Evolutionary conservation across 2,888 invertebrate genomes (phyloP), one percentile per base, ranked within the genome.

Genomic region (Crossocerus cetratus): DNA sequence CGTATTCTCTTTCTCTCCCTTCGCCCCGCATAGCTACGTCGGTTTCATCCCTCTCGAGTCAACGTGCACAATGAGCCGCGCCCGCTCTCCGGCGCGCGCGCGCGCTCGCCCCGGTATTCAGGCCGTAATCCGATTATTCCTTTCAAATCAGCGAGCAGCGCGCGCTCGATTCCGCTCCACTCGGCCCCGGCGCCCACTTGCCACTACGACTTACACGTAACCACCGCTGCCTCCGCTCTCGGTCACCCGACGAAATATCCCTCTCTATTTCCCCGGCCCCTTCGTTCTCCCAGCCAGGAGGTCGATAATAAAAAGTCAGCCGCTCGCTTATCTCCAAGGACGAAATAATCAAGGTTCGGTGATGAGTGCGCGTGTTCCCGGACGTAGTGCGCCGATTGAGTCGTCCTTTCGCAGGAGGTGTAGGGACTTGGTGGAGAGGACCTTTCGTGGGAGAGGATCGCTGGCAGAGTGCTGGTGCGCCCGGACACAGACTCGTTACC

Each of bases 111-210:
- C 45, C 61, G 32, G 72, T 70, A 78, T 75, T 75, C 80, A 81
- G 69, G 74, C 32, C 57, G 58, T 84, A 84, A 84, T 84, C 83
- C 83, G 83, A 84, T 84, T 83, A 84, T 81, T 81, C 81, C 77
- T 77, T 76, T 74, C 78, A 79, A 85, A 78, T 82, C 77, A 83
- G 77, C 84, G 81, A 74, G 64, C 76, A 76, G 59, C 58, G 69
- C 68, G 59, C 66, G 58, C 45, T 58, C 60, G 72, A 62, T 66
- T 68, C 69, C 54, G 66, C 21, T 23, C 56, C 77, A 56, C 64
- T 32, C 32, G 32, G 5, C 32, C 32, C 8, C 8, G 32, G 65
- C 65, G 42, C 68, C 69, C 71, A 63, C 66, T 74, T 66, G 60
- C 75, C 22, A 58, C 60, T 21, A n/a, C 32, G 11, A 32, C 32